Evolutionary conservation across 2,797 vertebrate genomes (phyloP), one percentile per base, ranked within the genome.

Genomic region (Chiroxiphia lanceolata): DNA sequence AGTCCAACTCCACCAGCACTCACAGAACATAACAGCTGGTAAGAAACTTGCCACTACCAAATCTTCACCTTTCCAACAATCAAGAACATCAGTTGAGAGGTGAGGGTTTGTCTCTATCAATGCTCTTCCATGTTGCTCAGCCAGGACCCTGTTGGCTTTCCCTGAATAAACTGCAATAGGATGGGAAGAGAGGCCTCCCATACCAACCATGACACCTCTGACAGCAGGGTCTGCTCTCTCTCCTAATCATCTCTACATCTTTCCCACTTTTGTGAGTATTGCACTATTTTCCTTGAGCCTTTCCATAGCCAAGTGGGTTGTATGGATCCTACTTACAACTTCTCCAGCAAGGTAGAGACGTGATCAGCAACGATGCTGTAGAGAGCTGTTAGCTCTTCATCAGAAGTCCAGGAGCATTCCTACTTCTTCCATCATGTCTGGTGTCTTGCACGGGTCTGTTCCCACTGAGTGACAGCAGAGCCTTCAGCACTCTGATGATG

Each of bases 81-180:
- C 9, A 20, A 65, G 33, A 61, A 14, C 27, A 29, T 18, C 36
- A 45, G 9, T 0, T 61, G 42, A 70, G 82, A 74, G 20, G 15
- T 13, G 15, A 72, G 17, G 14, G 6, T 54, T 51, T 69, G 34
- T 36, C 68, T 78, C 57, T 47, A 3, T 20, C 16, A 76, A 13
- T 7, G 1, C 9, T 26, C 81, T 72, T 47, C 14, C 1, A 0
- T 0, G 0, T 51, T 69, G 63, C 44, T 80, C 36, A 59, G 36
- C 23, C 79, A 60, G 44, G 44, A 61, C 22, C 23, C 22, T 56
- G 14, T 12, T 63, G 48, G n/a, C 10, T 54, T 36, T 67, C 57
- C 54, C 67, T 33, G 18, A 89, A 63, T 47, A 54, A 83, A 75
- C 23, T 72, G 29, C 3, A 19, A 12, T 14, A 34, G 18, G 31